Base-by-base conservation (phyloP, 2,113 vertebrate genomes). In the Damaliscus lunatus region DNA sequence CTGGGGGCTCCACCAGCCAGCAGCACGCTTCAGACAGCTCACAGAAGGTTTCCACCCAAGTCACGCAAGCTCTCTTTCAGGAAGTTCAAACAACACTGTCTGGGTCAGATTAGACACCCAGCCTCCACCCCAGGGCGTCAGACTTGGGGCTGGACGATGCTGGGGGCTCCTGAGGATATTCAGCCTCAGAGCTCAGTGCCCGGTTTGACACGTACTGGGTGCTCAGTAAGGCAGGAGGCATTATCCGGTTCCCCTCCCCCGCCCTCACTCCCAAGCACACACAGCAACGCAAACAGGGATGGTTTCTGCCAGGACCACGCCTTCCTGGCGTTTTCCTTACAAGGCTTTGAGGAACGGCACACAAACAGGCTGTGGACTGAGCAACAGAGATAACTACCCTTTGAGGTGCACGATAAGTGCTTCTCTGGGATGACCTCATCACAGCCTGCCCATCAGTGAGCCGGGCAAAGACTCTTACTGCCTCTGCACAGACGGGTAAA, bases 241-340 rank as follows among this genome's bases (percentile, higher is more conserved):
- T 40, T 93, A n/a, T 55, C 92, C 0, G 14, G 78, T 36, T 71
- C 67, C 87, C 23, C 33, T 40, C 43, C 33, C 48, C 31, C 33
- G 2, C 53, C 27, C 31, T 40, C 46, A 10, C 48, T 50, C 31
- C 11, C 17, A 40, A 31, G 40, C 19, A 93, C 62, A 46, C 36
- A 52, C 91, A 67, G 11, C 64, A 67, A 88, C 48, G 71, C 67
- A 97, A 95, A 92, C 87, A 91, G 14, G 57, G 80, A 78, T 10
- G 33, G 93, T 98, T 97, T 97, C 97, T 86, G 88, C 81, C 64
- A 2, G 23, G 53, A 43, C 77, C 96, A 67, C 95, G 1, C 96
- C 97, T 90, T 80, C 86, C n/a, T 5, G 23, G 87, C 90, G 6
- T 55, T 96, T 96, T 96, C 97, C 97, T 60, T 93, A 88, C 64